These are phyloP conservation scores for Dioctria linearis DNA, from an alignment of 2,888 invertebrate species.

Conservation along the genomic window DNA sequence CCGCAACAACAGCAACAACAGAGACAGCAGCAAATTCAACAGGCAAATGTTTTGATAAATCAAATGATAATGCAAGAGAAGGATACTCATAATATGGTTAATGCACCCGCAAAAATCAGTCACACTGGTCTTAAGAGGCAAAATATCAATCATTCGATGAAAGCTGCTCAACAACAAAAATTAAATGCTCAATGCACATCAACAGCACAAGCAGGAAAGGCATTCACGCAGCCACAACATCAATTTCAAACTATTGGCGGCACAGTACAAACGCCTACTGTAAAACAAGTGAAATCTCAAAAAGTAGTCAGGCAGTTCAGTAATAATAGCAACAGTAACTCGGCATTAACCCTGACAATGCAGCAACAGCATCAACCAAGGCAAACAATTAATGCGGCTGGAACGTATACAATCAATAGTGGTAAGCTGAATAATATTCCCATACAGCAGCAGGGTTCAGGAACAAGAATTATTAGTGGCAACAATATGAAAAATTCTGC, in stretches of 20 bases:
- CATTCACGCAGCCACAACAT: slow-evolving; percentile 55
- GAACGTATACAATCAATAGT: slow-evolving; percentile 63
- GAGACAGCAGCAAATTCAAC: slow-evolving; percentile 59
- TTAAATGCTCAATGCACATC: slow-evolving; percentile 40
- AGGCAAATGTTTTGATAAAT: slow-evolving; percentile 62
- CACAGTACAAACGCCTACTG: slow-evolving; percentile 54
- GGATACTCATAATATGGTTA: slow-evolving; percentile 61
- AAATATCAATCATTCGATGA: slow-evolving; percentile 35
- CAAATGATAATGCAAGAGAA: slow-evolving; percentile 64
- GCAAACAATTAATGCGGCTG: slow-evolving; percentile 58
- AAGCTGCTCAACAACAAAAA: slow-evolving; percentile 38
- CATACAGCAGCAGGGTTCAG: slow-evolving; percentile 63
- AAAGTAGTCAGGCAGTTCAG: slow-evolving; percentile 68
- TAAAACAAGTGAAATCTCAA: slow-evolving; percentile 61
- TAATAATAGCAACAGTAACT: slow-evolving; percentile 61
- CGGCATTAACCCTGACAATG: slow-evolving; percentile 55
- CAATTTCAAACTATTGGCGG: slow-evolving; percentile 35
- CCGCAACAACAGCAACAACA: slow-evolving; percentile 56
- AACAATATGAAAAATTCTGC: slow-evolving; percentile 24
- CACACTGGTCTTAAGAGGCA: slow-evolving; percentile 4
- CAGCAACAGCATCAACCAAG: slow-evolving; percentile 59
- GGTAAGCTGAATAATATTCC: slow-evolving; percentile 61
- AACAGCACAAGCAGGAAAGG: slow-evolving; percentile 61
- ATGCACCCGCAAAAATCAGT: slow-evolving; percentile 35
- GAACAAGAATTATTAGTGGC: slow-evolving; percentile 58